Evolutionary conservation across 1,140 invertebrate genomes (phyloP), one percentile per base, ranked within the genome.

Genomic region (Scaptomyza pallida): DNA sequence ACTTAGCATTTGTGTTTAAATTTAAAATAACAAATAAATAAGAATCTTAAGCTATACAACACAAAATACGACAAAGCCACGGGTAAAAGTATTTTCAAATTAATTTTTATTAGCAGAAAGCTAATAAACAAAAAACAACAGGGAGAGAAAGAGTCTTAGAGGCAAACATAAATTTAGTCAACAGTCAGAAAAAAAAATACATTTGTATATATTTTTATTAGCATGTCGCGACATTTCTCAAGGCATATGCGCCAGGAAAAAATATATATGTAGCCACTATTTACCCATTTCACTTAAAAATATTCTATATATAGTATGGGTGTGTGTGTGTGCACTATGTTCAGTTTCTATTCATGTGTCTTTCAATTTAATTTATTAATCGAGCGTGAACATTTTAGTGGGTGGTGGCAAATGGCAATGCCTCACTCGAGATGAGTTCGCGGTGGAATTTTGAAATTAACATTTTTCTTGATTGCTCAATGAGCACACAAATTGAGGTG

Each of bases 281-380:
- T 81, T 77, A 74, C 59, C 69, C 83, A 83, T 76, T 85, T 85
- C 67, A 72, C 74, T 79, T 79, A 37, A 41, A 57, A 57, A 35
- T 10, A 6, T 8, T 26, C 5, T 26, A 26, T 26, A 26, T 26
- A 26, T 2, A 26, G n/a, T n/a, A n/a, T n/a, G n/a, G n/a, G n/a
- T n/a, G n/a, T n/a, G n/a, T n/a, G n/a, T n/a, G n/a, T n/a, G n/a
- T n/a, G n/a, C n/a, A n/a, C n/a, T 16, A 50, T 19, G 8, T n/a
- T 63, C 40, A 52, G 37, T 71, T 64, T 75, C 65, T 60, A 59
- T 81, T 74, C 72, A 73, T 74, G 81, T 86, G 81, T 81, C 81
- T 85, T 86, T 88, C 63, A 81, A 86, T 86, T 81, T 86, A 86
- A 86, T 86, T 86, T 86, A 86, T 88, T 88, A 86, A 81, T 88